Evolutionary conservation across 2,113 vertebrate species (phyloP).

Genomic region (Epinephelus cyanopodus): DNA sequence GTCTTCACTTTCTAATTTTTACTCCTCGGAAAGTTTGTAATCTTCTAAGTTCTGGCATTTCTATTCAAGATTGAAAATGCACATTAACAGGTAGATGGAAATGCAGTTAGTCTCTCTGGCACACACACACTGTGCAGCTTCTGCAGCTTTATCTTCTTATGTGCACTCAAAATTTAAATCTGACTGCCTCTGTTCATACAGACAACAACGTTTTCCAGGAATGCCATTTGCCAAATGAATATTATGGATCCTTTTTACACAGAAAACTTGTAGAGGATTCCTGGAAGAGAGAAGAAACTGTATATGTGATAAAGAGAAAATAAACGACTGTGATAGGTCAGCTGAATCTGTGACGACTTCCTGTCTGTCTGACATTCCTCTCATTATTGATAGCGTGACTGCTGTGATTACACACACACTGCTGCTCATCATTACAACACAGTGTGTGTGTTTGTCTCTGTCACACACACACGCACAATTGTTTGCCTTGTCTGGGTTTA

Average conservation of each 20-base stretch:
- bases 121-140: not conserved
- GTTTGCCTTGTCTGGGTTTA: constrained; percentile 29
- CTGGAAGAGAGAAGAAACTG: not conserved
- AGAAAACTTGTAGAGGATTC: constrained; percentile 7
- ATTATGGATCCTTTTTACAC: not conserved
- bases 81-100: not conserved
- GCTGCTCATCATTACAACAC: constrained; percentile 60
- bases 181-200: too few species aligned
- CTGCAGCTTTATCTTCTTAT: not conserved
- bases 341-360: constrained; percentile 1
- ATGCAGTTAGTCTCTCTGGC: not conserved
- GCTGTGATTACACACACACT: constrained; percentile 64
- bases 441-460: not conserved
- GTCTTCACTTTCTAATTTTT: not conserved
- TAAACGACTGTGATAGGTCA: not conserved
- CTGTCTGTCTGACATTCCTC: constrained; percentile 57
- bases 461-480: constrained; percentile 19
- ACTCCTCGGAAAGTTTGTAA: not conserved
- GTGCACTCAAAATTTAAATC: constrained; percentile 13
- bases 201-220: constrained; percentile 14
- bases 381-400: constrained; percentile 61
- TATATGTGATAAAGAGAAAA: not conserved
- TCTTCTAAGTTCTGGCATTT: too few species aligned
- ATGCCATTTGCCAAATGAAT: not conserved
- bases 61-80: not conserved